Base-by-base conservation (phyloP, 1,140 invertebrate species). In the Parapsyche elsis region DNA sequence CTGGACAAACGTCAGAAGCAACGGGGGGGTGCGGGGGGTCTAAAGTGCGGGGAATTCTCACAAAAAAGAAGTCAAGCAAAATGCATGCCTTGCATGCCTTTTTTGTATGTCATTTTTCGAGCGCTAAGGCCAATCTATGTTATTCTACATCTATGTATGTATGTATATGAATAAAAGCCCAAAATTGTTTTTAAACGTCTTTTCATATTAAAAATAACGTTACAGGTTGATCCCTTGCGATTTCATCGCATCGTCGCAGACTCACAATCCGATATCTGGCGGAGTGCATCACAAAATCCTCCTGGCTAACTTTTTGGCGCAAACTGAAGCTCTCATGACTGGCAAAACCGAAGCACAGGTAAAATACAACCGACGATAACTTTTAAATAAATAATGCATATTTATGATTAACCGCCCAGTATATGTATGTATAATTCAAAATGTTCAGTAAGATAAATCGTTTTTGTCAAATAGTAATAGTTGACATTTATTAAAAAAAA, bases 271-370 rank as follows among this genome's bases (percentile, higher is more conserved):
- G 44, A 95, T 99, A 84, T 90, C 92, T 30, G 89, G 91, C 84
- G 94, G 94, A 9, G 85, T 90, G 0, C 94, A 95, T 85, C 94
- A 95, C 85, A 93, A 97, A 91, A 97, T 99, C 86, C 90, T 99
- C 64, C 87, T 99, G 57, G 95, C 98, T 0, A 99, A 99, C 89
- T 99, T 99, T 89, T 90, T 99, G 64, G 99, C 99, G 2, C 99
- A 99, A 90, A 99, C 98, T 7, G 98, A 99, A 89, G 97, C 97
- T 19, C 89, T 99, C 9, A 98, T 98, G 95, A 95, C 94, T 85
- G 97, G 97, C 9, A 98, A 98, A 87, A 93, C 90, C 14, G 81
- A 88, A n/a, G 92, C 92, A 9, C 94, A 96, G 87, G 88, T 89
- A 12, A 19, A 21, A 16, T 21, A 5, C 30, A 81, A 75, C 57